Conservation (phyloP, 2,113 vertebrate genomes). For the Orthonyx spaldingii region DNA sequence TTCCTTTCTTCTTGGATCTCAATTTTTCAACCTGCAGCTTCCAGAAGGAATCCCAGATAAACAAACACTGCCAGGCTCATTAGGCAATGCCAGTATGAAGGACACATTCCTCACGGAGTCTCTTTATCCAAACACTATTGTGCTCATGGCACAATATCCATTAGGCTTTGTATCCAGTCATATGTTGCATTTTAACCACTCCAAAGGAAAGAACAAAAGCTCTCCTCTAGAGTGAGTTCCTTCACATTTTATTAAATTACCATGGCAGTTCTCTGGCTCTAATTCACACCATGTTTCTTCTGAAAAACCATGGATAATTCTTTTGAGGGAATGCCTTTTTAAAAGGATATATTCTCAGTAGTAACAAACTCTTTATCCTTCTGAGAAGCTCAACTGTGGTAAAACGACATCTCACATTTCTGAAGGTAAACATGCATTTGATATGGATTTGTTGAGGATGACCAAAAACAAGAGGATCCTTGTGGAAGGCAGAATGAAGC, state of each 20-base stretch:
- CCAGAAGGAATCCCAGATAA: background rate
- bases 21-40: background rate
- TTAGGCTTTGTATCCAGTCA: background rate
- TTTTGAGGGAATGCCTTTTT: background rate
- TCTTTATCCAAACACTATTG: background rate
- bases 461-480: background rate
- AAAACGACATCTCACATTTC: constrained; percentile 1
- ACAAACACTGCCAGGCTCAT: background rate
- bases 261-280: background rate
- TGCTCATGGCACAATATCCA: background rate
- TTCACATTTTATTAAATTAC: background rate
- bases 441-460: background rate
- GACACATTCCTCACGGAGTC: background rate
- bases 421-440: background rate
- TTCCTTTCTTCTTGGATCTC: background rate
- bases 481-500: constrained; percentile 5
- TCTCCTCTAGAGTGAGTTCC: background rate
- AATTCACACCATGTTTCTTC: background rate
- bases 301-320: background rate
- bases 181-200: background rate
- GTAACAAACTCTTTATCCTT: background rate
- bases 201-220: background rate
- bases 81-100: background rate
- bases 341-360: background rate
- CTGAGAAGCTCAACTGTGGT: background rate